Conservation (phyloP, 1,140 invertebrate species). For the Stenopsyche tienmushanensis region DNA sequence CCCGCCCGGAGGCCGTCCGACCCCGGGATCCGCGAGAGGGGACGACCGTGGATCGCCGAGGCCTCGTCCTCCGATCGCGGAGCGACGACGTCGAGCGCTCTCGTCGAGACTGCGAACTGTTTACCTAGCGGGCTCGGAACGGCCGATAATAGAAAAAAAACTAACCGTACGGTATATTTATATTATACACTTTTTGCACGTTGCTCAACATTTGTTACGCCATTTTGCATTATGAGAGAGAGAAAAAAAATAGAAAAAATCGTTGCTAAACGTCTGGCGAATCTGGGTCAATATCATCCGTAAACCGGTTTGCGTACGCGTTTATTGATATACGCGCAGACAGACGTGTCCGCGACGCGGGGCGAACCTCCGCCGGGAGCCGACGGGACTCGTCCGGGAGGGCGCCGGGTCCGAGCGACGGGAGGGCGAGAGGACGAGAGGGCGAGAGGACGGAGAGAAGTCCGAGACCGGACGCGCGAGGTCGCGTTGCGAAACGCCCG, state of each 20-base stretch:
- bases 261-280: slow-evolving; percentile 10
- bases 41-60: too few relatives aligned
- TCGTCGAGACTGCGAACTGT: too few relatives aligned
- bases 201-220: slow-evolving; percentile 9
- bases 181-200: slow-evolving; percentile 8
- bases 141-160: slow-evolving; percentile 11
- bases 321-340: neutral
- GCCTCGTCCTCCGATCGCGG: too few relatives aligned
- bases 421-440: too few relatives aligned
- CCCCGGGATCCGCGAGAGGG: too few relatives aligned
- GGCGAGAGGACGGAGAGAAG: too few relatives aligned
- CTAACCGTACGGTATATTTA: slow-evolving; percentile 11
- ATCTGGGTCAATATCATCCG: slow-evolving; percentile 23
- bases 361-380: neutral
- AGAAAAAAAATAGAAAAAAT: slow-evolving; percentile 3
- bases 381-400: too few relatives aligned
- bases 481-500: neutral
- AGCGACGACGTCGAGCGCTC: too few relatives aligned
- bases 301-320: slow-evolving; percentile 1
- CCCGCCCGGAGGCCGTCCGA: too few relatives aligned
- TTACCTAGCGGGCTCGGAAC: too few relatives aligned
- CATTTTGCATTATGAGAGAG: neutral
- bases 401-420: too few relatives aligned
- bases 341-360: neutral
- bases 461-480: neutral